Percentiles rank a stretch among this genome's conserved stretches.
These are phyloP conservation scores for Ornithorhynchus anatinus DNA, from an alignment of 2,113 vertebrate genomes.

Conservation along the genomic window DNA sequence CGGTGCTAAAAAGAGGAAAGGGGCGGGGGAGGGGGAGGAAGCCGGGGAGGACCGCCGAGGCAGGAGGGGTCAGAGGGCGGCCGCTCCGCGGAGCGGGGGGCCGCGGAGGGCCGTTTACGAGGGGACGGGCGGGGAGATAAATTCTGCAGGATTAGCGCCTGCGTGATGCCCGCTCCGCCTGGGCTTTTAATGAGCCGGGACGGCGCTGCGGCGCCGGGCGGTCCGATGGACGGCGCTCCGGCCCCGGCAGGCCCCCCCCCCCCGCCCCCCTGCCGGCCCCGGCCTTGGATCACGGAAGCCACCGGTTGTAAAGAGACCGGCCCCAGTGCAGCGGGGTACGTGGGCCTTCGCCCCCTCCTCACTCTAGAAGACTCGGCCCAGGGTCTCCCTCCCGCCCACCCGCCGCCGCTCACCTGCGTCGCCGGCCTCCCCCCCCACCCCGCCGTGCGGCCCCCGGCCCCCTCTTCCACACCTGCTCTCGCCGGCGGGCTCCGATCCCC, in stretches of 20 bases:
- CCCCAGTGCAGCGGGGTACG: neutral
- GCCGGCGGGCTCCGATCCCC: neutral
- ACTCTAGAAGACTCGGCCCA: constrained; percentile 27
- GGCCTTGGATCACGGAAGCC: neutral
- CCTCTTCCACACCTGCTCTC: neutral
- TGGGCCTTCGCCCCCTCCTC: constrained; percentile 17
- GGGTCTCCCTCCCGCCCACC: neutral
- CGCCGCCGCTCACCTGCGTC: constrained; percentile 17
- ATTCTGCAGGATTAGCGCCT: constrained; percentile 48
- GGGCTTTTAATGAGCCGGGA: constrained; percentile 47
- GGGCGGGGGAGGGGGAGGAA: constrained; percentile 11
- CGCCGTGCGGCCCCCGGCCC: neutral
- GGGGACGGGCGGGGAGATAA: constrained; percentile 38
- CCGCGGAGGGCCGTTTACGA: constrained; percentile 34
- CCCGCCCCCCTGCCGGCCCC: constrained; percentile 26
- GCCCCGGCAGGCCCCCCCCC: constrained; percentile 18
- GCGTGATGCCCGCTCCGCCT: neutral
- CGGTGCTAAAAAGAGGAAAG: constrained; percentile 25
- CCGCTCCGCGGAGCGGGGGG: neutral
- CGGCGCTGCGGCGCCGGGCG: constrained; percentile 31
- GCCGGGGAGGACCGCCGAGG: constrained; percentile 7
- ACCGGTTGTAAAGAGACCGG: neutral
- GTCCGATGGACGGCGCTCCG: constrained; percentile 39
- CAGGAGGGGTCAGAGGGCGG: constrained; percentile 24
- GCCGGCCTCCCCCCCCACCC: neutral